Conservation (phyloP, 2,113 vertebrate genomes). For the Gasterosteus nipponicus region DNA sequence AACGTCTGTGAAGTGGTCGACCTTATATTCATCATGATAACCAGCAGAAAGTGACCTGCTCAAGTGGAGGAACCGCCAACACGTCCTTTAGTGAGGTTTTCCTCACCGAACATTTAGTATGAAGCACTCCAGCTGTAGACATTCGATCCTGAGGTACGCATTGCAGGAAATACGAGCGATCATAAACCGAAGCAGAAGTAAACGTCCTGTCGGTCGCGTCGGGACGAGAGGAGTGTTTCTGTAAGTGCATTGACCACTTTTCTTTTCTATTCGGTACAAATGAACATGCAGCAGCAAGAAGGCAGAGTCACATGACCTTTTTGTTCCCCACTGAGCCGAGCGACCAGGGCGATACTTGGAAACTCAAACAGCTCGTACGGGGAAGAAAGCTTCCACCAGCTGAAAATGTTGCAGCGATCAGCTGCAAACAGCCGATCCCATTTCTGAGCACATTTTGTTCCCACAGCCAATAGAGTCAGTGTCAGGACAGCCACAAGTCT, state of each 20-base stretch:
- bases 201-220: too few relatives aligned
- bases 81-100: background rate
- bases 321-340: background rate
- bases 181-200: too few relatives aligned
- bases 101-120: background rate
- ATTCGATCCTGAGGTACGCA: background rate
- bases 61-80: background rate
- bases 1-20: background rate
- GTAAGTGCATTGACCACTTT: background rate
- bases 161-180: too few relatives aligned
- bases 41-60: background rate
- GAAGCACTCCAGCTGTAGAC: background rate
- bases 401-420: background rate
- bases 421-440: constrained; percentile 11
- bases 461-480: background rate
- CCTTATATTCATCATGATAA: background rate
- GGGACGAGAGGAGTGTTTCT: too few relatives aligned
- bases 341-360: background rate
- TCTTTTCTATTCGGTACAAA: background rate
- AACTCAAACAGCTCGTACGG: background rate
- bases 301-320: background rate
- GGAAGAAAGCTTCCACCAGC: background rate
- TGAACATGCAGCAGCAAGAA: background rate
- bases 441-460: background rate
- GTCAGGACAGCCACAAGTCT: background rate